Evolutionary conservation across 2,113 vertebrate species (phyloP).

Genomic region (Paralichthys olivaceus): DNA sequence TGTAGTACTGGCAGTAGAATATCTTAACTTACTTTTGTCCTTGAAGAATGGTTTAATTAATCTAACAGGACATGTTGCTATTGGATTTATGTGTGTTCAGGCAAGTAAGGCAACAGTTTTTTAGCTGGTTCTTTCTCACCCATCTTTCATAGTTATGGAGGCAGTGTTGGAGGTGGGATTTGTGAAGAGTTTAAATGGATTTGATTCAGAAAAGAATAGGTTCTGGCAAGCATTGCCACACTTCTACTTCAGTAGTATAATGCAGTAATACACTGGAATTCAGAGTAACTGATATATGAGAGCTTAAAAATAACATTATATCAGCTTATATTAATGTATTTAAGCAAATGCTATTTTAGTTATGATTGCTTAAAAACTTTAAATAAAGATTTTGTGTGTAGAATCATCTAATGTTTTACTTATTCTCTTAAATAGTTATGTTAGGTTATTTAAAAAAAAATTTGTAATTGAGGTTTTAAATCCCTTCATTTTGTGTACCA

Average conservation of each 20-base stretch:
- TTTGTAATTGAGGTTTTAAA: too few species aligned
- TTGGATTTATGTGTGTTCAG: too few species aligned
- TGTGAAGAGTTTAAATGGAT: too few species aligned
- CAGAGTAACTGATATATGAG: neutral
- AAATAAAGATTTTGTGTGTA: too few species aligned
- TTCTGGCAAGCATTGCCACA: neutral
- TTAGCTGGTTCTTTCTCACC: neutral
- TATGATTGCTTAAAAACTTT: too few species aligned
- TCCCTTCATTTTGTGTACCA: neutral
- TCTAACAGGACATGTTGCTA: neutral
- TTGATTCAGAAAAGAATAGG: too few species aligned
- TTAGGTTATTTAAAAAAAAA: neutral
- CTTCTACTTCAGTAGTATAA: neutral
- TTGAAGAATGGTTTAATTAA: constrained; percentile 2
- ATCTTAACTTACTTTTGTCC: constrained; percentile 1
- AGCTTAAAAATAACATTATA: neutral
- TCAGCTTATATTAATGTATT: neutral
- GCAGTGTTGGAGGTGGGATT: neutral
- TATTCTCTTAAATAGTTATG: too few species aligned
- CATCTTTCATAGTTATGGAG: constrained; percentile 1
- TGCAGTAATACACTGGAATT: neutral
- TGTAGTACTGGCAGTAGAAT: neutral
- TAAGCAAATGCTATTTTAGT: too few species aligned
- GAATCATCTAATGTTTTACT: too few species aligned
- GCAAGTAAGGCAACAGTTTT: neutral